A percentile compares a stretch with the other conserved stretches of the same genome.
phyloP scores from a whole-genome alignment of 2,113 vertebrate genomes.

The Cyanocitta stelleri region DNA sequence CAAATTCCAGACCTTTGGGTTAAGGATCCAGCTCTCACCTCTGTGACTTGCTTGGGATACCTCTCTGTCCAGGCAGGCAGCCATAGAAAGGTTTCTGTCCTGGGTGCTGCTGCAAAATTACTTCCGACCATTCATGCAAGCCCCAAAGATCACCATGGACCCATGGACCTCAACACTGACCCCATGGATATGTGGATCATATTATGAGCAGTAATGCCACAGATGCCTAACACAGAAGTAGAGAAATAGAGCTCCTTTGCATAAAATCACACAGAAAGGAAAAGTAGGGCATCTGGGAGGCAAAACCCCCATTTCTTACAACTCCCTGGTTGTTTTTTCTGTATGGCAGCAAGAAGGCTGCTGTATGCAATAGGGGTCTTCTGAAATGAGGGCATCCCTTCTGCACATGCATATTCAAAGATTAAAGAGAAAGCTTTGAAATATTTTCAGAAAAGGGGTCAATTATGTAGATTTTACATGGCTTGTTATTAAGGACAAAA shows the following conservation, averaged over 20 bases:
- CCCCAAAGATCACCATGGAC: background rate
- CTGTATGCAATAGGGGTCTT: conserved; percentile 7
- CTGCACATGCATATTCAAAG: conserved; percentile 38
- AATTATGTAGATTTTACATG: conserved; percentile 65
- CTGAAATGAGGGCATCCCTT: conserved; percentile 42
- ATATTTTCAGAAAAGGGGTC: conserved; percentile 58
- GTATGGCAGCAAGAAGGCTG: background rate
- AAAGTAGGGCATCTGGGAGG: conserved; percentile 23
- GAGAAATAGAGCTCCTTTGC: background rate
- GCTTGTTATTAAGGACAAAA: conserved; percentile 59
- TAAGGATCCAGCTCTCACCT: background rate
- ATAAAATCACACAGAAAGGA: background rate
- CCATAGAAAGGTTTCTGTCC: background rate
- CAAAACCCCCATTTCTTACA: background rate
- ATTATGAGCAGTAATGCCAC: background rate
- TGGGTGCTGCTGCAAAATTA: background rate
- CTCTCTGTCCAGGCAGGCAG: background rate
- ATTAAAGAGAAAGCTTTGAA: conserved; percentile 55
- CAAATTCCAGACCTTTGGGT: background rate
- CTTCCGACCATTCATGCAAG: fast-evolving
- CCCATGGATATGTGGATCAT: background rate
- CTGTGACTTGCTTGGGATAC: background rate
- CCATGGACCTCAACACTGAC: background rate
- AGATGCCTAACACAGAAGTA: background rate
- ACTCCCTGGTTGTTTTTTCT: conserved; percentile 13